Percentiles rank a stretch among this genome's conserved stretches.
Conservation (phyloP, 2,113 vertebrate species). For the Cheilinus undulatus region DNA sequence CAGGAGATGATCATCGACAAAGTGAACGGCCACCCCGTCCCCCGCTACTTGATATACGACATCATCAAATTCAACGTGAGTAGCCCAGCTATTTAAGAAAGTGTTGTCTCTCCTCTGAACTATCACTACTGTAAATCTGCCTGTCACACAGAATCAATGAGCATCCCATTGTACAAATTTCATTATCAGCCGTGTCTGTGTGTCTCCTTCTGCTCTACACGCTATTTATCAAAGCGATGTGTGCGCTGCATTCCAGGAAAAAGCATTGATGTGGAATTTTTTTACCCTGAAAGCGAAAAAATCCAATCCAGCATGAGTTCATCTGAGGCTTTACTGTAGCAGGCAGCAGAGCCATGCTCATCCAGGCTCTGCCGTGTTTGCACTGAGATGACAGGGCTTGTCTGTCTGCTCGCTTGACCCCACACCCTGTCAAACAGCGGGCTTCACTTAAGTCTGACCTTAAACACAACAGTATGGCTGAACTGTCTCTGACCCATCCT, state of each 20-base stretch:
- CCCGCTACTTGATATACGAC: slow-evolving; percentile 98
- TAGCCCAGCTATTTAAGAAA: slow-evolving; percentile 62
- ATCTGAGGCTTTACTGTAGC: slow-evolving; percentile 9
- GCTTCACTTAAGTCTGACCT: slow-evolving; percentile 26
- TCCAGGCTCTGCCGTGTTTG: slow-evolving; percentile 42
- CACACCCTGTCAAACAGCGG: neutral
- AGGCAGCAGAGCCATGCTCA: slow-evolving; percentile 20
- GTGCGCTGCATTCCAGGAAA: neutral
- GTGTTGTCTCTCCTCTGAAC: slow-evolving; percentile 25
- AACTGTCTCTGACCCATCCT: neutral
- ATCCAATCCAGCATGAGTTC: slow-evolving; percentile 16
- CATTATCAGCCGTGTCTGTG: neutral
- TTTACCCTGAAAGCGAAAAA: slow-evolving; percentile 20
- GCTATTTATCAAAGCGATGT: slow-evolving; percentile 5
- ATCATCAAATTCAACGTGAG: slow-evolving; percentile 99
- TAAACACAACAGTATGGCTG: neutral
- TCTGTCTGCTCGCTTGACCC: slow-evolving; percentile 34
- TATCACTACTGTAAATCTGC: slow-evolving; percentile 4
- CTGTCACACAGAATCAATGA: slow-evolving; percentile 12
- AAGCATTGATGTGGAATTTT: slow-evolving; percentile 23
- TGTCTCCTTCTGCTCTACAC: slow-evolving; percentile 1
- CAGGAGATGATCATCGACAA: slow-evolving; percentile 99
- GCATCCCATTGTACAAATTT: neutral
- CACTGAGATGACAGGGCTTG: slow-evolving; percentile 15
- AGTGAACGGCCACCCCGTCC: slow-evolving; percentile 95